Evolutionary conservation across 2,888 invertebrate species (phyloP).

Genomic region (Drosophila hamatofila): DNA sequence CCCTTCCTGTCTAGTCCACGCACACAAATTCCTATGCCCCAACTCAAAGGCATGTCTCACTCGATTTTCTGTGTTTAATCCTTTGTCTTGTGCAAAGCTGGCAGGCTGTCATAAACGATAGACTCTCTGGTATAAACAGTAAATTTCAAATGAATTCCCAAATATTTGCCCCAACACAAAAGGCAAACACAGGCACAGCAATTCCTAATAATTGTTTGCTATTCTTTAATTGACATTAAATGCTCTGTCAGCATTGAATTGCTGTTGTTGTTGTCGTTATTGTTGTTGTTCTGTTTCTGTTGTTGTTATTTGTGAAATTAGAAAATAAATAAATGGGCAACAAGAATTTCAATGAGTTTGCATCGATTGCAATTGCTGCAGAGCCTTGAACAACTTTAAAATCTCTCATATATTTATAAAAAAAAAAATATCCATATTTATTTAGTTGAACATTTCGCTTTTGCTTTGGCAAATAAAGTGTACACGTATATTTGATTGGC

Average conservation of each 20-base stretch:
- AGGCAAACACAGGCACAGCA: slow-evolving; percentile 1
- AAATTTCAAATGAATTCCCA: slow-evolving; percentile 11
- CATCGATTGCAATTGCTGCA: slow-evolving; percentile 5
- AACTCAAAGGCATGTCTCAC: background rate
- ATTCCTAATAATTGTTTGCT: slow-evolving; percentile 8
- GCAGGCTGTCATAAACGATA: slow-evolving; percentile 3
- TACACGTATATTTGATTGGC: slow-evolving; percentile 56
- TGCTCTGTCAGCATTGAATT: background rate
- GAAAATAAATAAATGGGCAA: slow-evolving; percentile 4
- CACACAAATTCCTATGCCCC: background rate
- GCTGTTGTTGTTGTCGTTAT: background rate
- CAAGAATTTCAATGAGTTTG: background rate
- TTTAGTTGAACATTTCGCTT: background rate
- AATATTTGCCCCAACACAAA: slow-evolving; percentile 9
- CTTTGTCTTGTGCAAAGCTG: slow-evolving; percentile 1
- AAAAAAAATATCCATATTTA: background rate
- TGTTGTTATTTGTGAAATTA: too few relatives aligned
- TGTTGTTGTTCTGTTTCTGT: too few relatives aligned
- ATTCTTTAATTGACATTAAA: slow-evolving; percentile 16
- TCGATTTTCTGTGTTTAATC: background rate
- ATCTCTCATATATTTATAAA: background rate
- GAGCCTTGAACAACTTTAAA: background rate
- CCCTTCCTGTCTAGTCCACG: too few relatives aligned
- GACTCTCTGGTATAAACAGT: background rate
- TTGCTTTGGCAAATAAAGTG: slow-evolving; percentile 13